These are phyloP conservation scores for Drosophila ananassae DNA, from an alignment of 1,140 invertebrate species.

Conservation along the genomic window DNA sequence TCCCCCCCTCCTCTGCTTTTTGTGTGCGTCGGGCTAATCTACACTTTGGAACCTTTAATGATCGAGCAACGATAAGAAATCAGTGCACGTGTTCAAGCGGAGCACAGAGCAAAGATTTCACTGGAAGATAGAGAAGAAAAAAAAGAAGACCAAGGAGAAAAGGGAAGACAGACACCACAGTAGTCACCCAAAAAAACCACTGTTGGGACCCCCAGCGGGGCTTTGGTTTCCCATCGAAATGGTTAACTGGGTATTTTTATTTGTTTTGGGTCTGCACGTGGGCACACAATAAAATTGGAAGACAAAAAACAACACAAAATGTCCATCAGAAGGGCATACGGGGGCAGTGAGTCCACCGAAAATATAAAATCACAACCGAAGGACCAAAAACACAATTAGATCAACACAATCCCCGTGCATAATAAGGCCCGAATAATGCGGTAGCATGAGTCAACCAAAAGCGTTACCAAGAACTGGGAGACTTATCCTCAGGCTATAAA, in stretches of 20 bases:
- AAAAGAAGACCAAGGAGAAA: slow-evolving; percentile 23
- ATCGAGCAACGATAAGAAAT: slow-evolving; percentile 72
- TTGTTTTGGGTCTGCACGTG: slow-evolving; percentile 70
- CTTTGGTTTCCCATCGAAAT: slow-evolving; percentile 73
- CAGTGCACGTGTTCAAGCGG: slow-evolving; percentile 74
- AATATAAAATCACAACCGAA: slow-evolving; percentile 32
- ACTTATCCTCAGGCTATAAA: slow-evolving; percentile 30
- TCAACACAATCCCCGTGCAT: slow-evolving; percentile 68
- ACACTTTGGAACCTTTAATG: slow-evolving; percentile 67
- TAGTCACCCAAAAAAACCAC: slow-evolving; percentile 54
- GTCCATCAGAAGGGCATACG: slow-evolving; percentile 48
- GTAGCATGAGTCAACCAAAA: slow-evolving; percentile 60
- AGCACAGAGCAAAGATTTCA: slow-evolving; percentile 56
- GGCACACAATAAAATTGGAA: slow-evolving; percentile 53
- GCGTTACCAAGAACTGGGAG: slow-evolving; percentile 8
- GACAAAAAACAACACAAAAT: slow-evolving; percentile 29
- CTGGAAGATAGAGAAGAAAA: slow-evolving; percentile 38
- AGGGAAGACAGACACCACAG: slow-evolving; percentile 60
- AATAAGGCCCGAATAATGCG: slow-evolving; percentile 57
- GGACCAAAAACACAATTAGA: slow-evolving; percentile 69
- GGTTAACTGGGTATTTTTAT: slow-evolving; percentile 59
- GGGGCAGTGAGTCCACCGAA: slow-evolving; percentile 73
- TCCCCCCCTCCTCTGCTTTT: slow-evolving; percentile 7
- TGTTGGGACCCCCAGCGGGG: slow-evolving; percentile 67
- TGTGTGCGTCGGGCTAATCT: slow-evolving; percentile 69